These are phyloP conservation scores for Sarcophaga carnaria DNA, from an alignment of 2,888 invertebrate genomes.

Conservation along the genomic window DNA sequence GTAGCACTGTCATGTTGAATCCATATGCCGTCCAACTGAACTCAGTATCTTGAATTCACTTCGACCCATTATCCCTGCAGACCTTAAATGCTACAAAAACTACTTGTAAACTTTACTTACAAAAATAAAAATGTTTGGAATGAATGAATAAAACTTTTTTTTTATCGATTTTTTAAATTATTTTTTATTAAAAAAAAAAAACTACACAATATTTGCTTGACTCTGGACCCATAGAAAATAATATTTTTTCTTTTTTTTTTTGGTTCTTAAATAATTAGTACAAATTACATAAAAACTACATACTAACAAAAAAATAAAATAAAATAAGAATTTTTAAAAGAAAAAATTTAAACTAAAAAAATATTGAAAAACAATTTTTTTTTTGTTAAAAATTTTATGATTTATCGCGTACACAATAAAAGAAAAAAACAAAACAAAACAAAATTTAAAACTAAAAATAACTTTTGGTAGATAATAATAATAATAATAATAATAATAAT, in stretches of 20 bases:
- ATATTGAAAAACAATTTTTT: background rate
- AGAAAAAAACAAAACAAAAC: slow-evolving; percentile 32
- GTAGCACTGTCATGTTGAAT: no score
- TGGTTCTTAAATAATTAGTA: background rate
- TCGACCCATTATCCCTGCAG: no score
- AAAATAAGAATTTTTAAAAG: background rate
- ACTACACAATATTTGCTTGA: background rate
- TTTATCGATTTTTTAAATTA: no score
- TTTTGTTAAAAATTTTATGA: no score
- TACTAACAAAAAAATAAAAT: no score
- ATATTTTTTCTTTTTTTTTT: background rate
- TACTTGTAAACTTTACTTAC: no score
- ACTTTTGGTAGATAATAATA: slow-evolving; percentile 60
- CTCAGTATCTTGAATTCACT: no score
- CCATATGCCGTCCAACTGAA: no score
- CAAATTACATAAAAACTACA: background rate
- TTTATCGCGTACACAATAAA: background rate
- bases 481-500: slow-evolving; percentile 38
- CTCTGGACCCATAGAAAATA: background rate
- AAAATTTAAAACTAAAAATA: slow-evolving; percentile 50
- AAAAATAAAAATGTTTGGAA: no score
- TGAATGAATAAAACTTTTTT: no score
- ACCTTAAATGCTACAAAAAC: no score
- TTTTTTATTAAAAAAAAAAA: background rate
- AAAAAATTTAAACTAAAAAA: background rate